Conservation (phyloP, 2,888 invertebrate genomes). For the Conomelus anceps region DNA sequence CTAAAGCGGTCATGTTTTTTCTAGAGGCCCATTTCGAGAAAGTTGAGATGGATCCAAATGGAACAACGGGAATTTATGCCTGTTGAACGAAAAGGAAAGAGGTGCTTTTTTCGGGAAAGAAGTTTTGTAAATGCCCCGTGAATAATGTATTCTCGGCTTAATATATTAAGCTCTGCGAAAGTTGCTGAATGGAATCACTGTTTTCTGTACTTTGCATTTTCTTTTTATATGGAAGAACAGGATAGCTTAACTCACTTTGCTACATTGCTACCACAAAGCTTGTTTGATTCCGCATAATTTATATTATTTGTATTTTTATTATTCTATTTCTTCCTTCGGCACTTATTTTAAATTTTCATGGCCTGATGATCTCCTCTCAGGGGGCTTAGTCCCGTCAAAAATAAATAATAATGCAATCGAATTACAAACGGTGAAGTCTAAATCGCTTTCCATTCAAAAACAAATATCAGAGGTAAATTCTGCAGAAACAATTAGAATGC, state of each 20-base stretch:
- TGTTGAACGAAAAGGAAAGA: not conserved
- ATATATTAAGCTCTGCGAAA: not conserved
- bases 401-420: too few relatives aligned
- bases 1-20: not conserved
- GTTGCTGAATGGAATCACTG: not conserved
- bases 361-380: too few relatives aligned
- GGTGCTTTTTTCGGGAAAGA: not conserved
- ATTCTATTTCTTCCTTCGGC: not conserved
- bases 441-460: too few relatives aligned
- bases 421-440: too few relatives aligned
- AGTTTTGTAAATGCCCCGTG: not conserved
- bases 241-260: not conserved
- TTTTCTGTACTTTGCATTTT: not conserved
- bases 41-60: not conserved
- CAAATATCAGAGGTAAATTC: too few relatives aligned
- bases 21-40: not conserved
- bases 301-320: not conserved
- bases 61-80: not conserved
- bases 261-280: not conserved
- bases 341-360: not conserved
- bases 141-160: not conserved
- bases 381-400: too few relatives aligned
- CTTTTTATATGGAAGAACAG: not conserved
- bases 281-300: not conserved
- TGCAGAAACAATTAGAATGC: too few relatives aligned